Conservation (phyloP, 2,797 vertebrate species). For the Aplochiton taeniatus region DNA sequence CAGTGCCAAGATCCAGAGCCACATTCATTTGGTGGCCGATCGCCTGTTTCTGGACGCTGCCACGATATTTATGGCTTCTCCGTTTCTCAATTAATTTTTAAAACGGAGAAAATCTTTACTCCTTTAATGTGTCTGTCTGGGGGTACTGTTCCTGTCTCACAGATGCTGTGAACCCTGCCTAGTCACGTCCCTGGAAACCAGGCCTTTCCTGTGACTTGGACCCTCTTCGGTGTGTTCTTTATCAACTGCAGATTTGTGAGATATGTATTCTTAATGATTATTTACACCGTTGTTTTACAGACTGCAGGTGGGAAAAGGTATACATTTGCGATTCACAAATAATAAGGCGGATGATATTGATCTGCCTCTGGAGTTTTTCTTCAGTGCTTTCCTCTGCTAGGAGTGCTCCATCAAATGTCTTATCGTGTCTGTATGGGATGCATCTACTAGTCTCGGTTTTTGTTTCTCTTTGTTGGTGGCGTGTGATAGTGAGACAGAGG, state of each 20-base stretch:
- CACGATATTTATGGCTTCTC: conserved; percentile 8
- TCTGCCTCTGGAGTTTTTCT: not conserved
- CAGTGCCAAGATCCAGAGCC: too few species aligned
- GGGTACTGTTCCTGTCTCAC: not conserved
- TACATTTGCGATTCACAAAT: conserved; percentile 26
- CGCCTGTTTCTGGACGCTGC: conserved; percentile 1
- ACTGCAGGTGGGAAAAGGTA: conserved; percentile 16
- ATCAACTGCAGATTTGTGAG: conserved; percentile 37
- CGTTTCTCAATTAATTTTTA: conserved; percentile 19
- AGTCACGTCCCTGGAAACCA: too few species aligned
- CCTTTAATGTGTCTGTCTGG: not conserved
- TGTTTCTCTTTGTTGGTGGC: not conserved
- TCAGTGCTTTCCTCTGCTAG: not conserved
- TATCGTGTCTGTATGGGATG: not conserved
- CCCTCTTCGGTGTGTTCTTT: conserved; percentile 17
- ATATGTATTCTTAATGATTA: conserved; percentile 29
- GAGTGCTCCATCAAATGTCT: conserved; percentile 6
- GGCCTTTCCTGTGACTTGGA: too few species aligned
- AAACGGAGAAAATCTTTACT: conserved; percentile 4
- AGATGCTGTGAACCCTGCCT: conserved; percentile 5
- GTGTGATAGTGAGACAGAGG: too few species aligned
- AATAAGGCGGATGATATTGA: not conserved
- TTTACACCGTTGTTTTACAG: conserved; percentile 26
- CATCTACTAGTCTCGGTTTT: not conserved
- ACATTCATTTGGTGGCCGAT: too few species aligned